Evolutionary conservation across 2,113 vertebrate species (phyloP).

Genomic region (Campylomormyrus tamandua): DNA sequence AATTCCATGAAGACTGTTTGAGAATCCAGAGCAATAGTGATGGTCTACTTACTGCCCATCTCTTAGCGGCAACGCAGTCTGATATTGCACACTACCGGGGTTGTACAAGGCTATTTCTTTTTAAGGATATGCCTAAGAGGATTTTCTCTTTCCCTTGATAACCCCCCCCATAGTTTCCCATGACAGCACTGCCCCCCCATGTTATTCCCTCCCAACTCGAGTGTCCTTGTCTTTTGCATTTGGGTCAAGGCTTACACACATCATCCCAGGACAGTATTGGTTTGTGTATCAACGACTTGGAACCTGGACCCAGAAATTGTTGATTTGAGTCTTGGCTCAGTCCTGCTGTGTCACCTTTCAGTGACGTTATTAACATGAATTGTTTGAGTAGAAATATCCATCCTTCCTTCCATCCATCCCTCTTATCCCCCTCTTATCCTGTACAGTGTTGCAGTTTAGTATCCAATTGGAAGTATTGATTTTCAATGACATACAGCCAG

Average conservation of each 20-base stretch:
- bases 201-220: neutral
- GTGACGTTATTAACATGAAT: neutral
- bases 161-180: neutral
- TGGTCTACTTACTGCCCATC: neutral
- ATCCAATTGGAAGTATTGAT: neutral
- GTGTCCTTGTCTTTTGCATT: neutral
- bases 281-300: neutral
- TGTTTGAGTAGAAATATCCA: neutral
- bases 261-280: neutral
- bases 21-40: neutral
- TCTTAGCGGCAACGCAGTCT: neutral
- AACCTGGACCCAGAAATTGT: neutral
- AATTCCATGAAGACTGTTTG: neutral
- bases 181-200: neutral
- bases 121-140: conserved; percentile 5
- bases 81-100: neutral
- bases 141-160: neutral
- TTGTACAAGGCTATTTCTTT: conserved; percentile 1
- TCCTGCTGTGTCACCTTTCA: neutral
- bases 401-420: neutral
- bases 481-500: neutral
- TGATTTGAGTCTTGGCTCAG: neutral
- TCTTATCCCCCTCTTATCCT: neutral
- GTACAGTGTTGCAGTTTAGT: neutral
- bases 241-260: neutral